Evolutionary conservation across 1,140 invertebrate genomes (phyloP), one percentile per base, ranked within the genome.

Genomic region (Aphelinus atriplicis): DNA sequence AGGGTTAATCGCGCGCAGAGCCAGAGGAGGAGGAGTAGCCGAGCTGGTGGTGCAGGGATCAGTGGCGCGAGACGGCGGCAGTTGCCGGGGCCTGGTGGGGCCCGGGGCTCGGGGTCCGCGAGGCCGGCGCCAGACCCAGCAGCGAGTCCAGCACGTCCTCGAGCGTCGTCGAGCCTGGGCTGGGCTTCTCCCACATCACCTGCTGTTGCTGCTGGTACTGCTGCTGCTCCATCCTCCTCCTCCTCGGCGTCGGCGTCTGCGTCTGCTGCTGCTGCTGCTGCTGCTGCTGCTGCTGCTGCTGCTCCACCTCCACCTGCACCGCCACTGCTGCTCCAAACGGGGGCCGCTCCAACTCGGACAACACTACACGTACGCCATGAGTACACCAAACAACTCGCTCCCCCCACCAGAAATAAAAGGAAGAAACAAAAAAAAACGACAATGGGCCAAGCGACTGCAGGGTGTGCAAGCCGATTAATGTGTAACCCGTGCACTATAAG

Each of bases 81-180:
- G 53, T 55, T 10, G 53, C 5, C 91, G 90, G 85, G 90, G 90
- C 26, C 26, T 26, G 26, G 0, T 26, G 73, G 82, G 92, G 90
- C 81, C 90, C 89, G 75, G 92, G 92, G 84, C 91, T 93, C 71
- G 91, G 90, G 78, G 92, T 91, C 81, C 91, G 90, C 77, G 92
- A 90, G 73, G 92, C 90, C 82, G 92, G 90, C 78, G 93, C 91
- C 79, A 97, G 91, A 79, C 95, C 95, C 82, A 97, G 91, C 78
- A 97, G 91, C 71, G 95, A 95, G 87, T 97, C 95, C 84, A 97
- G 90, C 69, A 97, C 96, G 90, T 98, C 96, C 89, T 97, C 96
- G 84, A 97, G 90, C 61, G 95, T 96, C 63, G 95, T 95, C 74
- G 94, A 94, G 80, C 92, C 92, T 64, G 94, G 93, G 79, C 93